Evolutionary conservation across 2,888 invertebrate genomes (phyloP).

Genomic region (Noctua janthe): DNA sequence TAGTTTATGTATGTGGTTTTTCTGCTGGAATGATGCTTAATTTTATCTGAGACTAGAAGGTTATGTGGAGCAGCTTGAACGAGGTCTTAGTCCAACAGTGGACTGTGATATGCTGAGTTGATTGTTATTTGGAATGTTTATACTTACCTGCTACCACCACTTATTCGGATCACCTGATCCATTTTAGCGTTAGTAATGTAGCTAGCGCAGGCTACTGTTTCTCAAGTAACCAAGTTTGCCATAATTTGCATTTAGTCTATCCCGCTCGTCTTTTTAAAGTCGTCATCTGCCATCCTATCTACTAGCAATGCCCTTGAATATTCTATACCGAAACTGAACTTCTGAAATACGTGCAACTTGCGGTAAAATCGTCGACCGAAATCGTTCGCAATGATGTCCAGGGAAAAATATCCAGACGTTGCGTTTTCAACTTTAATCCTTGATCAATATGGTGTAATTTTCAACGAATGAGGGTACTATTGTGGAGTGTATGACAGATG

Average conservation of each 20-base stretch:
- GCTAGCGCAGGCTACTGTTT: not conserved
- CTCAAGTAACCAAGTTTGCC: not conserved
- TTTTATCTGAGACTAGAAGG: not conserved
- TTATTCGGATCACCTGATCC: no score
- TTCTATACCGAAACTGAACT: slow-evolving; percentile 1
- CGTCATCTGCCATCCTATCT: not conserved
- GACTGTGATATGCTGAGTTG: not conserved
- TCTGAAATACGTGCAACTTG: slow-evolving; percentile 38
- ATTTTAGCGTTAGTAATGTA: no score
- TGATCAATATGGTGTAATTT: slow-evolving; percentile 48
- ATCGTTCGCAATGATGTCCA: slow-evolving; percentile 77
- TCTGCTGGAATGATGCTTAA: not conserved
- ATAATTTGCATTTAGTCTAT: not conserved
- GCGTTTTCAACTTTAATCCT: slow-evolving; percentile 55
- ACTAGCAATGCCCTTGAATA: not conserved
- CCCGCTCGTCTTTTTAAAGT: not conserved
- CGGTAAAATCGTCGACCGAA: slow-evolving; percentile 62
- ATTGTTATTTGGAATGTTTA: not conserved
- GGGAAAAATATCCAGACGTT: slow-evolving; percentile 52
- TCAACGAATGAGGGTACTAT: not conserved
- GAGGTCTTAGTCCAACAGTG: not conserved
- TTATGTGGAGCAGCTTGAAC: not conserved
- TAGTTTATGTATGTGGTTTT: not conserved
- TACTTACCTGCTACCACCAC: no score
- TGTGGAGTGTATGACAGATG: slow-evolving; percentile 69